A percentile compares a stretch with the other conserved stretches of the same genome.
Evolutionary conservation across 1,140 invertebrate genomes (phyloP).

Genomic region (Drosophila punjabiensis): DNA sequence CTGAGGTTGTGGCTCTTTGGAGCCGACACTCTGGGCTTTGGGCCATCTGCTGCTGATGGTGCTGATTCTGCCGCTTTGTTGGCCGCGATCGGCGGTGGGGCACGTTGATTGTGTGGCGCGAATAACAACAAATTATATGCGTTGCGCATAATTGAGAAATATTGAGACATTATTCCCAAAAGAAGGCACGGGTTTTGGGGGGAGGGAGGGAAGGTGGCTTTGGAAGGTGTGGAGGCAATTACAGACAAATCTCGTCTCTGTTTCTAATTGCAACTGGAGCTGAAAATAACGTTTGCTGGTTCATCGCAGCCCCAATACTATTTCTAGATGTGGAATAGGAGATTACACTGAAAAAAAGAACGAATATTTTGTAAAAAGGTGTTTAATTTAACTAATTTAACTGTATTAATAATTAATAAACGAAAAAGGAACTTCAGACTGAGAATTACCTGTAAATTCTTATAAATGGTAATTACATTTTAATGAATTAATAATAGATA

Average conservation of each 20-base stretch:
- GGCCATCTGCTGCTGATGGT: slow-evolving; percentile 43
- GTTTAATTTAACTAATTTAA: background rate
- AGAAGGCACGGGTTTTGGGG: slow-evolving; percentile 6
- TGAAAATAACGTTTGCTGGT: slow-evolving; percentile 42
- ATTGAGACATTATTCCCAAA: slow-evolving; percentile 75
- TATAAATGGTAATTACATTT: too few relatives aligned
- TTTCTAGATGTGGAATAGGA: background rate
- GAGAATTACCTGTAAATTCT: too few relatives aligned
- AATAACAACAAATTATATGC: slow-evolving; percentile 80
- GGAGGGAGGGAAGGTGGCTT: background rate
- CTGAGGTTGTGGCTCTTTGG: slow-evolving; percentile 4
- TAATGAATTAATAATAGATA: too few relatives aligned
- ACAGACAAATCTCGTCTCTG: slow-evolving; percentile 49
- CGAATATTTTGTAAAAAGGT: background rate
- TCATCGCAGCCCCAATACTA: slow-evolving; percentile 15
- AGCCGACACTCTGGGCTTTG: slow-evolving; percentile 23
- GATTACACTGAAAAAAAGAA: background rate
- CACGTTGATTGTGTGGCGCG: slow-evolving; percentile 65
- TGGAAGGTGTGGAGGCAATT: slow-evolving; percentile 52
- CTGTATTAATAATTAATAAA: background rate
- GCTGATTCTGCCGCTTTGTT: slow-evolving; percentile 41
- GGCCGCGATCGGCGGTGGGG: slow-evolving; percentile 47
- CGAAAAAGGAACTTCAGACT: background rate
- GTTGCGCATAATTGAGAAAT: slow-evolving; percentile 79
- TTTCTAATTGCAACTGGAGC: slow-evolving; percentile 72